Conservation (phyloP, 2,888 invertebrate genomes). For the Tinea semifulvella region DNA sequence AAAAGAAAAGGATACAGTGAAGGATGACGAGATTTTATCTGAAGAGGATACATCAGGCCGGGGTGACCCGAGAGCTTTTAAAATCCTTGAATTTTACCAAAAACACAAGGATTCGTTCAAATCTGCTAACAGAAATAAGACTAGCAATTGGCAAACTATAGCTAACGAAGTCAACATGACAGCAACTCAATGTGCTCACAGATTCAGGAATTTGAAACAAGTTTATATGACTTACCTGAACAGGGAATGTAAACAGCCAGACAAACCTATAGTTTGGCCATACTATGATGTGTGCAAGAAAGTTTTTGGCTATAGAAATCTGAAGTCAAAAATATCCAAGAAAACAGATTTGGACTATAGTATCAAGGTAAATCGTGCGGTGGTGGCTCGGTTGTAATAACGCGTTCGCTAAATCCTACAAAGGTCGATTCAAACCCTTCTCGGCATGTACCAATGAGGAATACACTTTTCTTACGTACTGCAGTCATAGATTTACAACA, state of each 20-base stretch:
- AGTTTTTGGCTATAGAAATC: constrained; percentile 48
- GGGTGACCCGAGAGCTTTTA: constrained; percentile 41
- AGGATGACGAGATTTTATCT: constrained; percentile 26
- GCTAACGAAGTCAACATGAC: constrained; percentile 40
- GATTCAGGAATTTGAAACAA: constrained; percentile 48
- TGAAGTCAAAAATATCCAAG: constrained; percentile 43
- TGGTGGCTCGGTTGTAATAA: too few relatives aligned
- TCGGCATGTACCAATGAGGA: too few relatives aligned
- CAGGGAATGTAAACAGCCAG: constrained; percentile 49
- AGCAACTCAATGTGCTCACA: constrained; percentile 43
- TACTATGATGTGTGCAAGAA: constrained; percentile 52
- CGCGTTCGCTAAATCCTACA: too few relatives aligned
- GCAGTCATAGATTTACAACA: too few relatives aligned
- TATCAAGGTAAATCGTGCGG: too few relatives aligned
- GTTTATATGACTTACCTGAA: constrained; percentile 44
- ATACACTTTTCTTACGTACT: too few relatives aligned
- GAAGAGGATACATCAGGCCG: constrained; percentile 32
- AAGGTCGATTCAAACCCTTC: too few relatives aligned
- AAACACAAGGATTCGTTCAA: constrained; percentile 49
- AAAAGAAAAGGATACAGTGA: constrained; percentile 35
- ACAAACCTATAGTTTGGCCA: constrained; percentile 51
- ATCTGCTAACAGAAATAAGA: constrained; percentile 35
- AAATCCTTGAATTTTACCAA: constrained; percentile 48
- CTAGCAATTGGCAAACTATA: constrained; percentile 38
- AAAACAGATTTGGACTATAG: constrained; percentile 31